phyloP scores from a whole-genome alignment of 2,797 vertebrate species.

The Macroramphosus scolopax region DNA sequence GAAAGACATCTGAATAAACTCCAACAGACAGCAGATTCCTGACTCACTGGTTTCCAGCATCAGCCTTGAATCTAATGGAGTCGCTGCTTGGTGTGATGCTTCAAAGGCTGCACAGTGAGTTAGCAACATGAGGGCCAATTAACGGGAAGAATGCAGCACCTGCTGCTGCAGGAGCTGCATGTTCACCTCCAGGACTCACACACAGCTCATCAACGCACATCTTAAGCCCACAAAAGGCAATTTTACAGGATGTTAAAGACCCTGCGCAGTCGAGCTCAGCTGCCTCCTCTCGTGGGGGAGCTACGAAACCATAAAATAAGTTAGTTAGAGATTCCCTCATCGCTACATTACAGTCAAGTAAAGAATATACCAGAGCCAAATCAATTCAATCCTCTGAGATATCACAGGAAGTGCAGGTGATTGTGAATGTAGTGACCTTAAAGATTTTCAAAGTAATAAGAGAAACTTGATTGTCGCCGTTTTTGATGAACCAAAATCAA shows the following conservation, averaged over 20 bases:
- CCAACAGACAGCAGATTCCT: slow-evolving; percentile 37
- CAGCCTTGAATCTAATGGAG: slow-evolving; percentile 65
- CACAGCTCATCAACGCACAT: slow-evolving; percentile 46
- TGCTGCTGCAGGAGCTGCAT: slow-evolving; percentile 57
- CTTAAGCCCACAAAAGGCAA: slow-evolving; percentile 44
- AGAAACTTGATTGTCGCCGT: no score
- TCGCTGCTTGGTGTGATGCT: slow-evolving; percentile 46
- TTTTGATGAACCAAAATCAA: no score
- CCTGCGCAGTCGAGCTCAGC: slow-evolving; percentile 21
- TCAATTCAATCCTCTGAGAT: neutral
- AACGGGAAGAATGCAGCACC: slow-evolving; percentile 58
- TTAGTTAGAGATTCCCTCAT: slow-evolving; percentile 29
- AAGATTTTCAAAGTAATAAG: neutral
- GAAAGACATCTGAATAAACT: slow-evolving; percentile 49
- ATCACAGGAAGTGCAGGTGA: neutral
- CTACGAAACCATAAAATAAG: slow-evolving; percentile 35
- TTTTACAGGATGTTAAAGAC: slow-evolving; percentile 51
- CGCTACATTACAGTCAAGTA: slow-evolving; percentile 11
- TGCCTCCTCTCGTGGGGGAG: slow-evolving; percentile 33
- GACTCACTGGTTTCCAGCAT: slow-evolving; percentile 53
- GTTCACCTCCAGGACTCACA: slow-evolving; percentile 52
- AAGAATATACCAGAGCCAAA: no score
- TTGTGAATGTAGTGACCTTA: neutral
- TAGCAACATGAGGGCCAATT: slow-evolving; percentile 74
- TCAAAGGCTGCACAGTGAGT: slow-evolving; percentile 52